Evolutionary conservation across 2,113 vertebrate species (phyloP), one percentile per base, ranked within the genome.

Genomic region (Chaenocephalus aceratus): DNA sequence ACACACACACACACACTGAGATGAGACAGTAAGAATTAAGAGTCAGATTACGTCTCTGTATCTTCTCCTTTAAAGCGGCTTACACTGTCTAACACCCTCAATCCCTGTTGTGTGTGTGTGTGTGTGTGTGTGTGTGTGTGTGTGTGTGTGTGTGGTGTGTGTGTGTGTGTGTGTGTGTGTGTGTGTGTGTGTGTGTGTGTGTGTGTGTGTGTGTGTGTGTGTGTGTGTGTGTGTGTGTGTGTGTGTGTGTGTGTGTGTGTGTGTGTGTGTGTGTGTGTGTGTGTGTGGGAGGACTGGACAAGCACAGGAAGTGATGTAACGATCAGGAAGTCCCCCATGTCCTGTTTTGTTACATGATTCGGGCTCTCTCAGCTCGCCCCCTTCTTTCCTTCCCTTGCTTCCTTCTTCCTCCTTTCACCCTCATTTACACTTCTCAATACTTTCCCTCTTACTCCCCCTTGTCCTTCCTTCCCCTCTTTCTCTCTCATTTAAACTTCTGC

Each of bases 41-140:
- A 77, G 75, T 80, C 87, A 86, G 87, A 90, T 92, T 90, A 90
- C 65, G 65, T 79, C 59, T 85, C 69, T 82, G 80, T 80, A 86
- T 86, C 86, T 86, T 86, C 57, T 80, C 68, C 68, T 84, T 82
- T 86, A 88, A 92, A 92, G 87, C 89, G 68, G 83, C 84, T 89
- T 92, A 88, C 83, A 83, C 72, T 78, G 82, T 88, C 82, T 82
- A 73, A 77, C 79, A 87, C 84, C 72, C 80, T 70, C 80, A 87
- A 90, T 90, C 82, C 69, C 44, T 48, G 75, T n/a, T 64, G 52
- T 36, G 41, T 69, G 23, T 46, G 56, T 21, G 45, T 44, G 51
- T 60, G 62, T 53, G 80, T 54, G 46, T 56, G 54, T 56, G 79
- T 57, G 74, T 49, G 69, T 30, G 48, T 54, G 53, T 51, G 58